phyloP scores from a whole-genome alignment of 2,888 invertebrate genomes.

The Perizoma affinitatum region DNA sequence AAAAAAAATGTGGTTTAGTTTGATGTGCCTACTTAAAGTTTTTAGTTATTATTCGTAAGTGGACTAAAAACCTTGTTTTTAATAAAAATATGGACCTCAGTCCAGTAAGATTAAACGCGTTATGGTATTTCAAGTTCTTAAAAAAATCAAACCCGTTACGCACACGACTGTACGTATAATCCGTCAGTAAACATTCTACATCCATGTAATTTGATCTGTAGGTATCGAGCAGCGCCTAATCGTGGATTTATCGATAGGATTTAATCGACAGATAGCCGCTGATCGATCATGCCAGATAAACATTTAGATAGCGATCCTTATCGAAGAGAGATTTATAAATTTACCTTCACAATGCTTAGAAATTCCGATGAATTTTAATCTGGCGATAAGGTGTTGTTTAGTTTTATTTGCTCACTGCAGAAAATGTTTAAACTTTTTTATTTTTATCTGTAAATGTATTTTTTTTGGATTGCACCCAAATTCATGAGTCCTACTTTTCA shows the following conservation, averaged over 20 bases:
- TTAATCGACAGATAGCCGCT: constrained; percentile 65
- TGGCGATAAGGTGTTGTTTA: constrained; percentile 16
- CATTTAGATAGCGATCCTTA: constrained; percentile 69
- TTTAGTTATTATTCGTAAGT: too few species aligned
- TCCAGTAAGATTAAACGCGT: too few species aligned
- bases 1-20: too few species aligned
- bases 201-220: constrained; percentile 67
- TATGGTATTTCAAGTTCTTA: too few species aligned
- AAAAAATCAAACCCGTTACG: background rate
- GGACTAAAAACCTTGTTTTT: too few species aligned
- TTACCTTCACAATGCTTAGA: constrained; percentile 48
- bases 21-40: too few species aligned
- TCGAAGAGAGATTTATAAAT: constrained; percentile 65
- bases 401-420: background rate
- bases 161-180: constrained; percentile 32
- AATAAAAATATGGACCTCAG: too few species aligned
- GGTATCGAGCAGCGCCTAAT: constrained; percentile 62
- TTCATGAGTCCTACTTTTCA: too few species aligned
- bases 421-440: too few species aligned
- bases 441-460: too few species aligned
- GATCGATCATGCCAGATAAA: constrained; percentile 75
- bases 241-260: constrained; percentile 54
- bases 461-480: too few species aligned
- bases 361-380: constrained; percentile 40
- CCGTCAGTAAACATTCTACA: constrained; percentile 52